phyloP scores from a whole-genome alignment of 2,797 vertebrate species.

The Chaetophractus vellerosus region DNA sequence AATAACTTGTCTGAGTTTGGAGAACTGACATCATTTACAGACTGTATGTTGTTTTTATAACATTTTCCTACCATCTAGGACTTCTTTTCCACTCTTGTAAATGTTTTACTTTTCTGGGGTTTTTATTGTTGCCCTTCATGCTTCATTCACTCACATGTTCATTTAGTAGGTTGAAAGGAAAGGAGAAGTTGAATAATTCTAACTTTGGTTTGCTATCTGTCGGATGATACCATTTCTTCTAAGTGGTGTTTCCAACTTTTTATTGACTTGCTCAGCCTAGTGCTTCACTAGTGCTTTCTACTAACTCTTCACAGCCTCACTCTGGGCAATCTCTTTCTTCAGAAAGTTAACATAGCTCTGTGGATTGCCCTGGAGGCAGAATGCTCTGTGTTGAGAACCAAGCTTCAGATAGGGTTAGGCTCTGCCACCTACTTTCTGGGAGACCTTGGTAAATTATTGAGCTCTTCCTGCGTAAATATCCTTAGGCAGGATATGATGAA shows the following conservation, averaged over 20 bases:
- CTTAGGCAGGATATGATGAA: background rate
- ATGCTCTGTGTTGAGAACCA: background rate
- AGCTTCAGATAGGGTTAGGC: background rate
- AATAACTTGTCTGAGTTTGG: background rate
- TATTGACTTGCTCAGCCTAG: background rate
- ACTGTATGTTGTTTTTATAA: background rate
- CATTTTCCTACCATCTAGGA: background rate
- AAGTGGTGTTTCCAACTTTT: background rate
- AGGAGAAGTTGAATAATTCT: background rate
- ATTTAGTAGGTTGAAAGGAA: background rate
- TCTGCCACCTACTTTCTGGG: background rate
- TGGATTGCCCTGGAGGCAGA: background rate
- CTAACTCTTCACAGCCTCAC: background rate
- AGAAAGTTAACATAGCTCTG: background rate
- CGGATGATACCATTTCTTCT: background rate
- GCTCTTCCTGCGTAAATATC: background rate
- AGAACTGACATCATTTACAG: background rate
- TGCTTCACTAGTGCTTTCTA: background rate
- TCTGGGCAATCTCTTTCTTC: background rate
- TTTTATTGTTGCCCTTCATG: background rate
- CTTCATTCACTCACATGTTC: background rate
- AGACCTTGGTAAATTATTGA: background rate
- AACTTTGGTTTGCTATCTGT: background rate
- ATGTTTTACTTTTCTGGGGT: background rate
- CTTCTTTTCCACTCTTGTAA: background rate